Evolutionary conservation across 2,797 vertebrate species (phyloP).

Genomic region (Sebastes nivosus): DNA sequence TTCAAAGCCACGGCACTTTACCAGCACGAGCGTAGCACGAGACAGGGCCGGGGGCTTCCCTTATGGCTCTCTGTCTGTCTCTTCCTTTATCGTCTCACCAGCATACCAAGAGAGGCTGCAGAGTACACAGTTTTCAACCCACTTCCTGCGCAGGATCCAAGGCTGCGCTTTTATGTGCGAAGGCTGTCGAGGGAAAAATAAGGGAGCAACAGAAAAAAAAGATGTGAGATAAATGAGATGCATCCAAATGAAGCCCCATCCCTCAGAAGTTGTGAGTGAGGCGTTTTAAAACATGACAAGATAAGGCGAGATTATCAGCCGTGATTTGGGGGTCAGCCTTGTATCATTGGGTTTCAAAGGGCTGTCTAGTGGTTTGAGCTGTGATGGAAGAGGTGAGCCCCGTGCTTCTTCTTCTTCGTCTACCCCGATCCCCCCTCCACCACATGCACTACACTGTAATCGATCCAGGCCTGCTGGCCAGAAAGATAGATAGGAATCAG

Average conservation of each 20-base stretch:
- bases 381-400: slow-evolving; percentile 71
- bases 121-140: slow-evolving; percentile 59
- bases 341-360: slow-evolving; percentile 75
- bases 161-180: slow-evolving; percentile 73
- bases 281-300: slow-evolving; percentile 77
- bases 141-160: slow-evolving; percentile 71
- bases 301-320: slow-evolving; percentile 74
- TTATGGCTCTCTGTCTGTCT: slow-evolving; percentile 70
- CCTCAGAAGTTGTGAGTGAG: slow-evolving; percentile 74
- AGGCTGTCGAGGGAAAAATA: slow-evolving; percentile 67
- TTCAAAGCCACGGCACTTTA: slow-evolving; percentile 69
- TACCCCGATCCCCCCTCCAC: background rate
- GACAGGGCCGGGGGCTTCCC: slow-evolving; percentile 72
- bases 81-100: slow-evolving; percentile 75
- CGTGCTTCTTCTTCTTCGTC: background rate
- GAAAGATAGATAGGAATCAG: slow-evolving; percentile 60
- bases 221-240: slow-evolving; percentile 71
- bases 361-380: slow-evolving; percentile 48
- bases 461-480: slow-evolving; percentile 57
- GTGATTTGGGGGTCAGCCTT: slow-evolving; percentile 54
- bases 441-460: slow-evolving; percentile 44
- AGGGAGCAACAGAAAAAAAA: slow-evolving; percentile 65
- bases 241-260: slow-evolving; percentile 63
- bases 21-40: slow-evolving; percentile 75
- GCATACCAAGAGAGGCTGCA: slow-evolving; percentile 68